Percentiles rank a stretch among this genome's conserved stretches.
Evolutionary conservation across 1,140 invertebrate genomes (phyloP).

Genomic region (Cydia splendana): DNA sequence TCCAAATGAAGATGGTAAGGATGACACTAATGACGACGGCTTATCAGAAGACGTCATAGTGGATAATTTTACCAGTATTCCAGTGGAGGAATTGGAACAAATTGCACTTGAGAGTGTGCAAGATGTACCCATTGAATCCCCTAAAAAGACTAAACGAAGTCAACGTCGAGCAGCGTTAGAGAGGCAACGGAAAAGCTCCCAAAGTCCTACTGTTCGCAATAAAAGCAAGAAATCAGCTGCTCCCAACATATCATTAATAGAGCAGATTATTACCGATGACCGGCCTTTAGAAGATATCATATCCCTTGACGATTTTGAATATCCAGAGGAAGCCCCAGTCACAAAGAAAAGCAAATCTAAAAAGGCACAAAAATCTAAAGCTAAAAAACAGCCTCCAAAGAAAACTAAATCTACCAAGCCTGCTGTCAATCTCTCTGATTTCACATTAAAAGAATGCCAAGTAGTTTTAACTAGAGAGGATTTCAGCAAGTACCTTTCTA

Average conservation of each 20-base stretch:
- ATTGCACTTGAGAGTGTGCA: conserved; percentile 61
- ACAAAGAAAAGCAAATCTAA: conserved; percentile 43
- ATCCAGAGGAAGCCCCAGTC: conserved; percentile 34
- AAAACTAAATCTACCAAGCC: conserved; percentile 39
- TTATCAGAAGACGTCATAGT: conserved; percentile 57
- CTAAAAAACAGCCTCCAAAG: conserved; percentile 48
- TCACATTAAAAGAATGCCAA: conserved; percentile 59
- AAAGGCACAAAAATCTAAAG: conserved; percentile 39
- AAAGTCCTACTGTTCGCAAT: conserved; percentile 41
- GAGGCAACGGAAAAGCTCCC: conserved; percentile 43
- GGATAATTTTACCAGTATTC: conserved; percentile 65
- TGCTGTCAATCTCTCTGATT: conserved; percentile 32
- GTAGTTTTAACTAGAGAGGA: conserved; percentile 57
- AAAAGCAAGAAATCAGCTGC: conserved; percentile 53
- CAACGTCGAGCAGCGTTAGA: conserved; percentile 44
- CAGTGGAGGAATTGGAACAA: conserved; percentile 68
- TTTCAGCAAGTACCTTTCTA: conserved; percentile 50
- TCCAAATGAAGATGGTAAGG: conserved; percentile 43
- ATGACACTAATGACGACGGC: conserved; percentile 37
- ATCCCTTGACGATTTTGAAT: conserved; percentile 66
- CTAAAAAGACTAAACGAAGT: conserved; percentile 44
- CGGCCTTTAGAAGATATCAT: conserved; percentile 72
- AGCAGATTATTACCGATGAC: conserved; percentile 71
- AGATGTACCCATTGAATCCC: conserved; percentile 39
- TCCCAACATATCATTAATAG: conserved; percentile 70